A percentile compares a stretch with the other conserved stretches of the same genome.
Conservation (phyloP, 2,888 invertebrate species). For the Polydesmus complanatus region DNA sequence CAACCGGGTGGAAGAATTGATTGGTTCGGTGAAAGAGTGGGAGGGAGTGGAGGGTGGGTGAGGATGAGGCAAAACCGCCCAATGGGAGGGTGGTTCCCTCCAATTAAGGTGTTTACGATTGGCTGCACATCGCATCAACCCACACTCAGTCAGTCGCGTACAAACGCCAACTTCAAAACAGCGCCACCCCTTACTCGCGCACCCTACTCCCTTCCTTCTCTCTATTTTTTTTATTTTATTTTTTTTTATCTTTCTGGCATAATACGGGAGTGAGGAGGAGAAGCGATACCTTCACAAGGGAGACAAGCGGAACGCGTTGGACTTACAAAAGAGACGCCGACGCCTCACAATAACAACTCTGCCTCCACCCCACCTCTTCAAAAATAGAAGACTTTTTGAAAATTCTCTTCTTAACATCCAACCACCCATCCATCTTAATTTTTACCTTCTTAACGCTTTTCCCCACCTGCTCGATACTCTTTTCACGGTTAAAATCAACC, state of each 20-base stretch:
- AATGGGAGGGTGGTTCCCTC: neutral
- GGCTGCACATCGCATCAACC: neutral
- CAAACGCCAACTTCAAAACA: neutral
- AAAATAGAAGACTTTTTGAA: neutral
- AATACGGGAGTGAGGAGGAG: too few species aligned
- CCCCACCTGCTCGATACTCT: neutral
- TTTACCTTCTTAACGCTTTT: too few species aligned
- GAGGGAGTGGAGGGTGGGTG: neutral
- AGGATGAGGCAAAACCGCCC: neutral
- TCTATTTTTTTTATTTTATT: neutral
- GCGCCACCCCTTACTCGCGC: neutral
- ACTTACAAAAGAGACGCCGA: neutral
- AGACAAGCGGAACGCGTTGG: neutral
- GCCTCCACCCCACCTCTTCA: neutral
- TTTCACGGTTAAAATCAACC: neutral
- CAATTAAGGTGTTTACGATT: conserved; percentile 8
- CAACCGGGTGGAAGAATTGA: neutral
- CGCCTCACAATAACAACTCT: neutral
- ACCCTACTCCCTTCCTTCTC: neutral
- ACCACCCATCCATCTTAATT: neutral
- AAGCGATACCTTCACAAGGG: too few species aligned
- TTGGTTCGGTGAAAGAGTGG: neutral
- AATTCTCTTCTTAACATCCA: neutral
- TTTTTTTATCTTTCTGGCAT: too few species aligned
- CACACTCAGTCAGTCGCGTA: neutral